phyloP scores from a whole-genome alignment of 1,140 invertebrate genomes.

The Brachionus koreanus region DNA sequence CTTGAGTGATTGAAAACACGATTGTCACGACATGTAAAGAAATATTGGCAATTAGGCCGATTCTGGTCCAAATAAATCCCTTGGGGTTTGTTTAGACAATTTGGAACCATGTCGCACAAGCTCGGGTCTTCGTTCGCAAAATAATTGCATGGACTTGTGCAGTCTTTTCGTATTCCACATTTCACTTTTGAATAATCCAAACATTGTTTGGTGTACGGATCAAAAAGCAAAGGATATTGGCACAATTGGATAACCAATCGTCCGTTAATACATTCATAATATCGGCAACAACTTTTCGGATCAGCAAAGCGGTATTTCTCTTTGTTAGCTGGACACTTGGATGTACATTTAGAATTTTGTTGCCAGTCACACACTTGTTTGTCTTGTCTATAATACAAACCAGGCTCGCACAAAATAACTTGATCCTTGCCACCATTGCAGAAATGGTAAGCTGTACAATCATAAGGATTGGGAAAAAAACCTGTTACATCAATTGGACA shows the following conservation, averaged over 20 bases:
- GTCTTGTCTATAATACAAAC: conserved; percentile 37
- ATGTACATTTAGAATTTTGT: conserved; percentile 9
- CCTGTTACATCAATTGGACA: conserved; percentile 9
- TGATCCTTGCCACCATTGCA: conserved; percentile 39
- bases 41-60: conserved; percentile 38
- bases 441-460: conserved; percentile 45
- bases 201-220: conserved; percentile 31
- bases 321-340: conserved; percentile 37
- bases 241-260: conserved; percentile 17
- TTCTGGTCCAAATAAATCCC: conserved; percentile 39
- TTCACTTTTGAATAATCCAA: conserved; percentile 38
- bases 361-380: conserved; percentile 42
- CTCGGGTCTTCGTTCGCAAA: conserved; percentile 24
- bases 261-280: conserved; percentile 44
- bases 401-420: conserved; percentile 30
- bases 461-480: conserved; percentile 41
- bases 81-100: conserved; percentile 36
- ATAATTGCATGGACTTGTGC: conserved; percentile 44
- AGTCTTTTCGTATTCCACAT: conserved; percentile 33
- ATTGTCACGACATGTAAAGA: conserved; percentile 37
- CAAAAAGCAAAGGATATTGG: conserved; percentile 25
- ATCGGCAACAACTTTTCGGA: conserved; percentile 42
- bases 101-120: conserved; percentile 33
- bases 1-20: conserved; percentile 36
- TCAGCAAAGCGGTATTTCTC: conserved; percentile 39